Evolutionary conservation across 2,888 invertebrate genomes (phyloP), one percentile per base, ranked within the genome.

Genomic region (Dinocampus coccinellae): DNA sequence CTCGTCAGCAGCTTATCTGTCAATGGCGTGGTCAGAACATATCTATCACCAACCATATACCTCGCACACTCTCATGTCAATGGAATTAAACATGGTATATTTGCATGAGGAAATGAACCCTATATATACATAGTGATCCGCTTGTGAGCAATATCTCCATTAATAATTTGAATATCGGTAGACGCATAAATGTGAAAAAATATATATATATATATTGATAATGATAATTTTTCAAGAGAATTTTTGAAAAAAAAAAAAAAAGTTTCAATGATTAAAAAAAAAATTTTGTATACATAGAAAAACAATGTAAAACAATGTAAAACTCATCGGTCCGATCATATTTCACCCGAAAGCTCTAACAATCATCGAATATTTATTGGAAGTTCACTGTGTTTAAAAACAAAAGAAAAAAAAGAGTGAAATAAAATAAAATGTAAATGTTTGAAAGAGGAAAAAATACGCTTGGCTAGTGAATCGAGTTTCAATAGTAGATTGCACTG

Each of bases 11-110:
- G 77, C 75, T 76, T 77, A 76, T 77, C 73, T 73, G 72, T 70
- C 72, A 72, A 71, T 77, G 73, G 75, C 76, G 75, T 73, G 72
- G 75, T 73, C 75, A 70, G 39, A 72, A 74, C 72, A 71, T 75
- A 75, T 76, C 75, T 76, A 76, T 75, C 76, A 69, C 66, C 39
- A 62, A 61, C 69, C 70, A 52, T 62, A 71, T 62, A 55, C 67
- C 55, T 55, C 61, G 24, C 36, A 55, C 57, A 13, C 61, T 34
- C 61, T 36, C 67, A 67, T 67, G 62, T 62, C 57, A 62, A 72
- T 72, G 68, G 62, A 63, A 72, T 72, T 72, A 72, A 72, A 72
- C 42, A 47, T 62, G 42, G 57, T 72, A 42, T 47, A 55, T 57
- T 62, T 47, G 63, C 62, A 67, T 63, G 36, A 42, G 53, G 26